Evolutionary conservation across 2,888 invertebrate species (phyloP), one percentile per base, ranked within the genome.

Genomic region (Drosophila macrospina): DNA sequence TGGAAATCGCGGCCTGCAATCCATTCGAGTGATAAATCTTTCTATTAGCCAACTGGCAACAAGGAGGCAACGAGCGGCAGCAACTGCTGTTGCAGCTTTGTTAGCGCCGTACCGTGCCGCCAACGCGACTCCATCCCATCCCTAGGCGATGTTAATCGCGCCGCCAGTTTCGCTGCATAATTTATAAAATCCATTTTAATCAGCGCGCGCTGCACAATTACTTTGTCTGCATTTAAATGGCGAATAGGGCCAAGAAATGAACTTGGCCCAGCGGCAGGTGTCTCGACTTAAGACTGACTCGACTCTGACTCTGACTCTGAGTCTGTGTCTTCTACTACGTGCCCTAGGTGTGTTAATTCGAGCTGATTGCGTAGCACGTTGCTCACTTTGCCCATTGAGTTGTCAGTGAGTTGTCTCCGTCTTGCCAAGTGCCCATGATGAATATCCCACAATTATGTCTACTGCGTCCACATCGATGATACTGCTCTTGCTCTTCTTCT

Each of bases 151-250:
- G 86, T 86, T 84, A 88, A 86, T 86, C 85, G 89, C 74, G 64
- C 69, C 78, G 74, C 61, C 44, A 54, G 64, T 50, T 70, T 54
- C 32, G 74, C 74, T 63, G 89, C 70, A 88, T 90, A 90, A 88
- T 89, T 89, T 89, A 87, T 89, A 87, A 83, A 74, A 90, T 89
- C 90, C 84, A 80, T 82, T 87, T 85, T 89, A 82, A 89, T 86
- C 89, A 88, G 89, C 78, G 73, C 68, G 55, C 71, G 68, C 75
- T 80, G 90, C 78, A 81, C 90, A 80, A 89, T 90, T 88, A 89
- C 89, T 89, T 86, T 89, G 90, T 90, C 91, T 90, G 90, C 90
- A 90, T 90, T 89, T 91, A 86, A 90, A 88, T 87, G 88, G 73
- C 59, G 37, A 73, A 70, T 65, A 74, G 72, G 64, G 75, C 79